Conservation (phyloP, 2,888 invertebrate species). For the Leucophenga montana region DNA sequence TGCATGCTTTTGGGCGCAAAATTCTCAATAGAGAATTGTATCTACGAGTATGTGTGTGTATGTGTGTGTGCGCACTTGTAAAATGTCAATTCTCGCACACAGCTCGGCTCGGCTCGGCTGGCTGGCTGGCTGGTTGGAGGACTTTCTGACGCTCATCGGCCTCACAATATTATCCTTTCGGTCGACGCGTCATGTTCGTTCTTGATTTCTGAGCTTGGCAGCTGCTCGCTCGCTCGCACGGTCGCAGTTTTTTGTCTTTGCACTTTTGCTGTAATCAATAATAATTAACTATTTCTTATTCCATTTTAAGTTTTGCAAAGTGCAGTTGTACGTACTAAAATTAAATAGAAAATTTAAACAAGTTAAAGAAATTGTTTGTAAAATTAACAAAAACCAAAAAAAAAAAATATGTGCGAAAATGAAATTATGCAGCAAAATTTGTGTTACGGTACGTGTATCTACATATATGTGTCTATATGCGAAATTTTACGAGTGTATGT, state of each 20-base stretch:
- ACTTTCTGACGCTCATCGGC: constrained; percentile 21
- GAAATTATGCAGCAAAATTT: constrained; percentile 2
- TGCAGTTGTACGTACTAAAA: constrained; percentile 18
- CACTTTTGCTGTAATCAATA: constrained; percentile 56
- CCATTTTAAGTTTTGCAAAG: no score
- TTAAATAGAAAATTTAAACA: no score
- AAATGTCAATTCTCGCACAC: constrained; percentile 38
- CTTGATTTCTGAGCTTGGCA: constrained; percentile 9
- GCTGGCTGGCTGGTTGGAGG: neutral
- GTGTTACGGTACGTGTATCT: constrained; percentile 34
- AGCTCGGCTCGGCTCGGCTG: no score
- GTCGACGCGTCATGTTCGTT: constrained; percentile 30
- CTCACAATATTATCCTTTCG: constrained; percentile 53
- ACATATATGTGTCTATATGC: constrained; percentile 38
- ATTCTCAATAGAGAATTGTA: constrained; percentile 10
- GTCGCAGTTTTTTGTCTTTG: constrained; percentile 24
- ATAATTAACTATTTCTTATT: constrained; percentile 14
- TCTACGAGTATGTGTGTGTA: constrained; percentile 27
- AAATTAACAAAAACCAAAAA: neutral
- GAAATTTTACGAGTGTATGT: constrained; percentile 39
- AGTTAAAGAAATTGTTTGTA: no score
- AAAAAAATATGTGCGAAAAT: neutral
- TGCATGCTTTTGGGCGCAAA: constrained; percentile 54
- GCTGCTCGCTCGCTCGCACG: constrained; percentile 12
- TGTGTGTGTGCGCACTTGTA: constrained; percentile 52